Evolutionary conservation across 2,797 vertebrate species (phyloP).

Genomic region (Vespertilio murinus): DNA sequence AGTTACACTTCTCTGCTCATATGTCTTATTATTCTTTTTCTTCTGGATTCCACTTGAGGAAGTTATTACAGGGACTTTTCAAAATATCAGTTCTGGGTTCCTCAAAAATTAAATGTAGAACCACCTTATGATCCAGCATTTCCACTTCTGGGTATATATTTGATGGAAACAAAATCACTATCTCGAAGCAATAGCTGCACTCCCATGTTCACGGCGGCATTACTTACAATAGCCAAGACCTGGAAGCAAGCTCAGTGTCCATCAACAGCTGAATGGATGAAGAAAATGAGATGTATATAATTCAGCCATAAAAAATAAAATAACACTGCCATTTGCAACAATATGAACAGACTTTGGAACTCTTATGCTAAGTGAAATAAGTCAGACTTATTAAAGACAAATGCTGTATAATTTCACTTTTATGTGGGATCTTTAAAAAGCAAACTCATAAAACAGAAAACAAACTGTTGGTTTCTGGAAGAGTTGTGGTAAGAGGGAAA

Average conservation of each 20-base stretch:
- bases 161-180: not conserved
- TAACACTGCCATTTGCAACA: not conserved
- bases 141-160: not conserved
- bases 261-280: not conserved
- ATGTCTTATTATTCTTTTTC: not conserved
- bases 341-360: not conserved
- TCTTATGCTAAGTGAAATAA: not conserved
- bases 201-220: not conserved
- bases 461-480: not conserved
- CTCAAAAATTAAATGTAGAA: slow-evolving; percentile 1
- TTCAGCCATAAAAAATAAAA: not conserved
- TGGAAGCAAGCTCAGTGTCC: not conserved
- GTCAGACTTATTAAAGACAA: not conserved
- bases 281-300: not conserved
- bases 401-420: not conserved
- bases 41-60: not conserved
- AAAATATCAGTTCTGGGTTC: not conserved
- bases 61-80: not conserved
- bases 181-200: not conserved
- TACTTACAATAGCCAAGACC: not conserved
- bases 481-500: not conserved
- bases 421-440: not conserved
- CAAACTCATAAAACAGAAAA: not conserved
- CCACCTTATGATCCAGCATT: not conserved
- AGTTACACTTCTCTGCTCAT: not conserved